Evolutionary conservation across 2,113 vertebrate species (phyloP), one percentile per base, ranked within the genome.

Genomic region (Chloropsis cyanopogon): DNA sequence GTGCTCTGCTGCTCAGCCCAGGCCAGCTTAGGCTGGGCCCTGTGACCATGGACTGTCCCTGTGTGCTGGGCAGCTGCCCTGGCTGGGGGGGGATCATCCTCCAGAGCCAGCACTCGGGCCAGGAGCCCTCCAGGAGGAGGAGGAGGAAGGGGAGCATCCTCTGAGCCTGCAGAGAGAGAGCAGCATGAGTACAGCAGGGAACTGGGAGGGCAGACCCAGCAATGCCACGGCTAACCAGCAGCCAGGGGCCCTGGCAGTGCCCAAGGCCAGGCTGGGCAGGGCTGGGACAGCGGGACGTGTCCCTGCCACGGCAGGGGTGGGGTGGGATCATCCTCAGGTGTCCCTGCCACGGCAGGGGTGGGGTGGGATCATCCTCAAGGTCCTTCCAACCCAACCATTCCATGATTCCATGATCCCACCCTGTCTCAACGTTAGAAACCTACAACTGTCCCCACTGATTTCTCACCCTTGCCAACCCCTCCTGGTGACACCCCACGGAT

Each of bases 31-130:
- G 88, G 56, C 10, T 47, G 18, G 1, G 72, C 47, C 56, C 96
- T 98, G 97, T 98, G 99, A 54, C 98, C 98, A 90, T 97, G 98
- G 96, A 96, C 97, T 4, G 98, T 97, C 85, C 98, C 98, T 35
- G 93, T 66, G 60, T 98, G 98, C 73, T 94, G 96, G 69, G 97
- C 75, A 88, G 97, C 79, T 16, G 95, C 78, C 12, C 85, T 71
- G 4, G 63, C 86, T 35, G 96, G 60, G 39, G 91, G 41, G 46
- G 97, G 68, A 42, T 90, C 82, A 23, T 94, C 92, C 46, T 97
- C 92, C 10, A 90, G 92, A 37, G 97, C 98, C 50, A 98, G 97
- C n/a, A 96, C 64, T 0, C 97, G 97, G 9, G 86, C 88, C 19
- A 94, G 97, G 92, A 98, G 97, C 37, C 85, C 94, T 8, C 98